Evolutionary conservation across 2,797 vertebrate species (phyloP), one percentile per base, ranked within the genome.

Genomic region (Bryconaethiops microstoma): DNA sequence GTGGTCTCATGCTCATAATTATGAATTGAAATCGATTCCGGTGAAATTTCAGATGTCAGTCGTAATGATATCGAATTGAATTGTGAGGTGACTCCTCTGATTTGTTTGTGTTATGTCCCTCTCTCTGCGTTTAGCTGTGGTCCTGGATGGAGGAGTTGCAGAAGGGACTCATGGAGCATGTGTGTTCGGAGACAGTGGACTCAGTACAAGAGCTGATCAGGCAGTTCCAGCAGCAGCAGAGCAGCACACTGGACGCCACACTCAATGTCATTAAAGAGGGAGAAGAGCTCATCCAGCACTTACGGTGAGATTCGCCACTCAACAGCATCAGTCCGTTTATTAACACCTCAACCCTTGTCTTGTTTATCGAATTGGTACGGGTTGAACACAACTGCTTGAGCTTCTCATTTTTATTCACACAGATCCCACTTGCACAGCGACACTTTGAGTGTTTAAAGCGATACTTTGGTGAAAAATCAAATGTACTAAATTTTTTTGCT

Each of bases 101-200:
- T 77, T 7, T 45, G 12, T 21, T 16, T 76, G 21, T 54, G 1
- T 52, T 29, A 52, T 50, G 13, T 42, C 21, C 10, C 9, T 13
- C 7, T 67, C 19, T 82, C 39, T 64, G 10, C 19, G 14, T 71
- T 45, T 90, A 99, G 97, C 89, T 99, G 78, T 98, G 97, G 76
- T 96, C 93, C 64, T 99, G 98, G 98, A 98, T 99, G 98, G 97
- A 99, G 84, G 97, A 98, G 80, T 94, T 99, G 64, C 97, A 99
- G 94, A 99, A 98, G 91, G 95, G 97, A 92, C 94, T 98, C 50
- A 93, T 98, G 77, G 93, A 97, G 83, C 95, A 96, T 55, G 94
- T 96, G 13, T 96, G 96, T 86, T 96, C 97, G 0, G 97, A 98
- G 86, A 96, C 97, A 0, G 97, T 99, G 81, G 98, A 99, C 86